Evolutionary conservation across 2,113 vertebrate species (phyloP).

Genomic region (Heterocephalus glaber): DNA sequence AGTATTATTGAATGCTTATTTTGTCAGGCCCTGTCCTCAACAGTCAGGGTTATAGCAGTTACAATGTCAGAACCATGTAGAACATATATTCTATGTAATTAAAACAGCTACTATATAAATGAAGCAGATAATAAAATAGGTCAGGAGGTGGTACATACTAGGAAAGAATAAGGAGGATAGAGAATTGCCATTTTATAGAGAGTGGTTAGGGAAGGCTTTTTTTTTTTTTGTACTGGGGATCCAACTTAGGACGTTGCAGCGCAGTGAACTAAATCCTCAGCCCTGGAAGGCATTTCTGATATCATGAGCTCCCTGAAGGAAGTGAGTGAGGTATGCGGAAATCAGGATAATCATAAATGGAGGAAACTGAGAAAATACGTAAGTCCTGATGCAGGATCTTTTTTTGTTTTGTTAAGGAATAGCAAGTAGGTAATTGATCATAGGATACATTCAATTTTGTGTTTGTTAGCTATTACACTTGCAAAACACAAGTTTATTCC

Average conservation of each 20-base stretch:
- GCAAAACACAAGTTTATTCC: background rate
- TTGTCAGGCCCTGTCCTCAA: background rate
- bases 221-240: too few relatives aligned
- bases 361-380: background rate
- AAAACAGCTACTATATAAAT: background rate
- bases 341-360: background rate
- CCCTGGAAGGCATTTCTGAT: background rate
- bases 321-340: background rate
- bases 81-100: background rate
- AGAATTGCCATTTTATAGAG: constrained; percentile 8
- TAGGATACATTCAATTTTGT: background rate
- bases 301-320: background rate
- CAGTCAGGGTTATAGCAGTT: background rate
- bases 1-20: constrained; percentile 5
- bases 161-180: background rate
- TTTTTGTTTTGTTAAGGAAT: constrained; percentile 8
- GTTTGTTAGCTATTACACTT: constrained; percentile 23
- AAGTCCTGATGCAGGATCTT: background rate
- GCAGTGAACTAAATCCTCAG: too few relatives aligned
- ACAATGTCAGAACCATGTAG: background rate
- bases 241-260: too few relatives aligned
- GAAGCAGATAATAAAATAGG: background rate
- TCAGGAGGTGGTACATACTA: background rate
- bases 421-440: background rate
- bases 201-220: background rate